Evolutionary conservation across 1,140 invertebrate species (phyloP), one percentile per base, ranked within the genome.

Genomic region (Drusus annulatus): DNA sequence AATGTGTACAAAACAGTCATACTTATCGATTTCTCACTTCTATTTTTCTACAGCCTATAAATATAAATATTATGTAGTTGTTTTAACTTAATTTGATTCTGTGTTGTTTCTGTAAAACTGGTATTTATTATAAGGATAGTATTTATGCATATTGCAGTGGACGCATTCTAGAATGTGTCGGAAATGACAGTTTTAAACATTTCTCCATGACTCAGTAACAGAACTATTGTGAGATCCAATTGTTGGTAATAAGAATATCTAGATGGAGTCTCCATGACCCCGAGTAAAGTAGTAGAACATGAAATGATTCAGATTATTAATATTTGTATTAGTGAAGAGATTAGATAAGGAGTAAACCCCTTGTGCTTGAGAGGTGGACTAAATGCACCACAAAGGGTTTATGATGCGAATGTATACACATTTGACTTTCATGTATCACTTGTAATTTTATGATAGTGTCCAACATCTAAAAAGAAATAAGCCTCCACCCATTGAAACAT

Each of bases 31-130:
- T 45, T 69, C 21, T 69, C 65, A 69, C n/a, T 69, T 51, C 31
- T 69, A 69, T 69, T 69, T 69, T 69, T 69, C 65, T 69, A 69
- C 65, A 69, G 65, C 65, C 65, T 69, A 69, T 69, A 50, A 69
- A 69, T 69, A 69, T 50, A 69, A 45, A 68, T 45, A 62, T 62
- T 62, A 21, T 19, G 65, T 69, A 69, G 36, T 69, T 69, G 36
- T 69, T 69, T 69, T 19, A 50, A 50, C 36, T 50, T 45, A 50
- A 19, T 69, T 65, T 65, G 23, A 65, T 65, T 65, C 23, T 60
- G 23, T 60, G 56, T 65, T 17, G 65, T 69, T 69, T 69, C 65
- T 69, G 65, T 69, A 69, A 69, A 65, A 69, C 31, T 69, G 65
- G 65, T 69, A 69, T 69, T 45, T 50, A 21, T 69, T n/a, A 21